These are phyloP conservation scores for Palythoa caribaeorum DNA, from an alignment of 92 coral and sea anemone genomes.

Conservation along the genomic window DNA sequence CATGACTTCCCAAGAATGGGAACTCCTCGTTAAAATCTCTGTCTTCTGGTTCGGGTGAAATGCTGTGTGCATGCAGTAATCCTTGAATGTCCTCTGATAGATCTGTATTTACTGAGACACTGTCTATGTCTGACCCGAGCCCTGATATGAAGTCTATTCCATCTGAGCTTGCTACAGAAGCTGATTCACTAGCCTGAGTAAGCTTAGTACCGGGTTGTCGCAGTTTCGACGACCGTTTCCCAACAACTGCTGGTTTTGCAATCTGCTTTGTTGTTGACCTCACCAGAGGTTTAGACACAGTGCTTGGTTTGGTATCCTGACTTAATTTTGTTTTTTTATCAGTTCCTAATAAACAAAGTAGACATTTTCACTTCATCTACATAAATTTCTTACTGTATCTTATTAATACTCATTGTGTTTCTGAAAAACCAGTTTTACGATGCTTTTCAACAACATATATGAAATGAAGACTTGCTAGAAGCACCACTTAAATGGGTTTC, in stretches of 20 bases:
- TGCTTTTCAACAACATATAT: too few relatives aligned
- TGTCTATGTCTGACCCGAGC: constrained; percentile 64
- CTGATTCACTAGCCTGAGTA: constrained; percentile 52
- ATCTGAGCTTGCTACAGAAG: constrained; percentile 52
- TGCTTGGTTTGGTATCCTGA: constrained; percentile 17
- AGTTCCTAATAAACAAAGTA: constrained; percentile 45
- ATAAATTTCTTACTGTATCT: too few relatives aligned
- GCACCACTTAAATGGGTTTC: too few relatives aligned
- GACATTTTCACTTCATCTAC: background rate
- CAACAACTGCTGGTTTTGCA: background rate
- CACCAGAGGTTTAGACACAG: constrained; percentile 30
- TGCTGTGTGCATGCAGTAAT: constrained; percentile 40
- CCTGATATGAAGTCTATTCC: constrained; percentile 56
- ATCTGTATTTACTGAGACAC: constrained; percentile 63
- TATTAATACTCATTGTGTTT: too few relatives aligned
- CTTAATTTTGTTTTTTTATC: constrained; percentile 36
- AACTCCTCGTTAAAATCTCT: constrained; percentile 45
- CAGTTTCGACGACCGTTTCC: constrained; percentile 52
- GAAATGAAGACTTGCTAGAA: too few relatives aligned
- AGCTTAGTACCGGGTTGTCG: constrained; percentile 36
- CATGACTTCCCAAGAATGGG: constrained; percentile 33
- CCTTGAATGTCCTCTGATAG: constrained; percentile 61
- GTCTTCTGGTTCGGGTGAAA: constrained; percentile 52
- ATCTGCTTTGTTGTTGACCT: constrained; percentile 33
- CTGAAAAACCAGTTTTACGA: too few relatives aligned